Base-by-base conservation (phyloP, 2,888 invertebrate genomes). In the Quadriops clusia region DNA sequence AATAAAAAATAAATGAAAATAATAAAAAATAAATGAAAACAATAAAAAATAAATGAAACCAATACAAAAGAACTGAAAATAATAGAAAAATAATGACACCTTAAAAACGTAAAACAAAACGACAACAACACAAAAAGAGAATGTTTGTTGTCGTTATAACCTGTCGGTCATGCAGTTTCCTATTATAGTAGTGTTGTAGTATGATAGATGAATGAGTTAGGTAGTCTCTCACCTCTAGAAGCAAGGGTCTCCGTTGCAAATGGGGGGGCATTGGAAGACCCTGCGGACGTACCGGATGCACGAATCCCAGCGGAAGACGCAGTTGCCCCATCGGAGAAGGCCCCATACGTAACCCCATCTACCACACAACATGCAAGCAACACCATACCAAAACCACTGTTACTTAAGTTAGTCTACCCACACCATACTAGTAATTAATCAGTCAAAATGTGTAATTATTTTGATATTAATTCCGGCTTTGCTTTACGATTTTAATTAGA, bases 181-280 rank as follows among this genome's bases (percentile, higher is more conserved):
- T n/a, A n/a, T n/a, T n/a, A n/a, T n/a, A n/a, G n/a, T n/a, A n/a
- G n/a, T n/a, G n/a, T n/a, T n/a, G n/a, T n/a, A n/a, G n/a, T n/a
- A n/a, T n/a, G n/a, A n/a, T n/a, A n/a, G n/a, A n/a, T n/a, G n/a
- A n/a, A n/a, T n/a, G n/a, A n/a, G n/a, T n/a, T n/a, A n/a, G n/a
- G n/a, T n/a, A n/a, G n/a, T n/a, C n/a, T 55, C 77, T 81, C 77
- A 84, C 83, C 83, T 84, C 82, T 67, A 84, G 72, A 66, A 84
- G 76, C 69, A 83, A 73, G 65, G 83, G 77, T 67, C 81, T 77
- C 61, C 74, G 70, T 64, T 53, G 52, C 46, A 51, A 45, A 41
- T 54, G 55, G 42, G 52, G 51, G 44, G 50, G 51, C 46, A 51
- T 42, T 39, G 53, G 51, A 40, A 50, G 44, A 47, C 68, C 69